Evolutionary conservation across 2,113 vertebrate genomes (phyloP).

Genomic region (Burhinus bistriatus): DNA sequence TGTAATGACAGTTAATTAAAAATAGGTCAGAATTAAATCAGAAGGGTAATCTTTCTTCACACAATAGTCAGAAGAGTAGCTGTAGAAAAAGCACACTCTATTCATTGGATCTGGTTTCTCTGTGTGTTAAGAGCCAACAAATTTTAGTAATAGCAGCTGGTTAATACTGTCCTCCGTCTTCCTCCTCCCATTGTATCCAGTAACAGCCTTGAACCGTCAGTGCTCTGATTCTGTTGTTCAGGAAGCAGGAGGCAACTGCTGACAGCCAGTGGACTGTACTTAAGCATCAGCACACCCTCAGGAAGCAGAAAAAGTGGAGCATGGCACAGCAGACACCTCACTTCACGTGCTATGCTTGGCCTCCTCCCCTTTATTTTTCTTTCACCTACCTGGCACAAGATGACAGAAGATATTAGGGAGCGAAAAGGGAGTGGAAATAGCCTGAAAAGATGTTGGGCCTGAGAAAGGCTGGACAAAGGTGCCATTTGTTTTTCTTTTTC

Average conservation of each 20-base stretch:
- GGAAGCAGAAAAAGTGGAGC: not conserved
- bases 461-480: not conserved
- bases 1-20: not conserved
- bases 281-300: not conserved
- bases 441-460: not conserved
- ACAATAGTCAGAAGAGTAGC: not conserved
- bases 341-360: slow-evolving; percentile 38
- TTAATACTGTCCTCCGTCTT: slow-evolving; percentile 4
- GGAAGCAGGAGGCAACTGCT: slow-evolving; percentile 49
- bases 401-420: not conserved
- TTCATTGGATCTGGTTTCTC: not conserved
- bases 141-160: slow-evolving; percentile 2
- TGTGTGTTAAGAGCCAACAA: not conserved
- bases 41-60: not conserved
- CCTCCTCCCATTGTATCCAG: slow-evolving; percentile 28
- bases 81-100: not conserved
- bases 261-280: not conserved
- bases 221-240: slow-evolving; percentile 26
- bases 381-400: slow-evolving; percentile 12
- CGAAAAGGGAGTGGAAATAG: not conserved
- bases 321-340: slow-evolving; percentile 7
- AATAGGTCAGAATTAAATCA: not conserved
- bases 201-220: slow-evolving; percentile 16
- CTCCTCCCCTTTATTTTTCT: not conserved
- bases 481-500: not conserved